Evolutionary conservation across 1,140 invertebrate species (phyloP), one percentile per base, ranked within the genome.

Genomic region (Platyscapa corneri): DNA sequence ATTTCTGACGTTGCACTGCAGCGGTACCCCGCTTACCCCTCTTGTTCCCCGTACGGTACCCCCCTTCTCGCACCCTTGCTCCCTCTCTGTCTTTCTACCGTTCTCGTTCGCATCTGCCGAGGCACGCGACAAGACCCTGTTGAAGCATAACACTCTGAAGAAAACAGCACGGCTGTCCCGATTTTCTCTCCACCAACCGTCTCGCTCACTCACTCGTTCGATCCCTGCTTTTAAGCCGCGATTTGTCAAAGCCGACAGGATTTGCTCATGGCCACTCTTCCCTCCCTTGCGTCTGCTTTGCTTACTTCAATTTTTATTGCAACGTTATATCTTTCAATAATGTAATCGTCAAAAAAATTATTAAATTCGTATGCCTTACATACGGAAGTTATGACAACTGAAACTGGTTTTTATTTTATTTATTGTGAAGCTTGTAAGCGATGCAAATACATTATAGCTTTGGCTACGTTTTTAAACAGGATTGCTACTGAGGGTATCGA

Each of bases 21-120:
- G 34, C 56, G 20, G 56, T 72, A 46, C 83, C 8, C 74, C 37
- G 56, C n/a, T 18, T 53, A 39, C 39, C 34, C 53, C 87, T 86
- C 83, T 86, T 86, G 83, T 87, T 87, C 67, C 87, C 89, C 87
- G 88, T 86, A 87, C 89, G 88, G 46, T 10, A 23, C 39, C 32
- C 27, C 80, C 23, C 64, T 87, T 84, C 88, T 56, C 86, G 87
- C 83, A 86, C 87, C 86, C 88, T 87, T 20, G 87, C 87, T 87
- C 88, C 70, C 82, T 85, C 84, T n/a, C 37, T 60, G 83, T 86
- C 83, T 87, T 87, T 87, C 88, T 86, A 1, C 87, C 89, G 86
- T 86, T 88, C 88, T 89, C 88, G 87, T 88, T 89, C 87, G 90
- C 91, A 92, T 93, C 91, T 93, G 91, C 90, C 89, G 82, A 88